These are phyloP conservation scores for Rhagonycha fulva DNA, from an alignment of 2,888 invertebrate species.

Conservation along the genomic window DNA sequence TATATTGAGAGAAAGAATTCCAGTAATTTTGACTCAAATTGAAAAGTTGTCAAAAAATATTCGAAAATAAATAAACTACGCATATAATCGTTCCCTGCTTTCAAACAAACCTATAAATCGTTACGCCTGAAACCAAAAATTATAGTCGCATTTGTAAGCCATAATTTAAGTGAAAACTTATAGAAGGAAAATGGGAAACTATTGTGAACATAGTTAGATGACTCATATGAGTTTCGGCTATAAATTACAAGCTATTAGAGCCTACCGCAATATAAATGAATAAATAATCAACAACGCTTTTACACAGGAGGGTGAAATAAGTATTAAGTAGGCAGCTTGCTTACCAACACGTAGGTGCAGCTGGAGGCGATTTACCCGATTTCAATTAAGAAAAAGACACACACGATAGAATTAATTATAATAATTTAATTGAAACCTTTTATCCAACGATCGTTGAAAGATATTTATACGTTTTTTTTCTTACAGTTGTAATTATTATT, in stretches of 20 bases:
- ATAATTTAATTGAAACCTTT: background rate
- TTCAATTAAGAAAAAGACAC: conserved; percentile 1
- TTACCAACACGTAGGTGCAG: background rate
- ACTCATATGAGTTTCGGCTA: conserved; percentile 12
- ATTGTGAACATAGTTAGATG: conserved; percentile 13
- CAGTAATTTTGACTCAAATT: background rate
- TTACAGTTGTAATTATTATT: background rate
- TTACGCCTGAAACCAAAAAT: conserved; percentile 24
- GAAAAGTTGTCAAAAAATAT: background rate
- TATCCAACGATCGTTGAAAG: background rate
- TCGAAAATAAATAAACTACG: background rate
- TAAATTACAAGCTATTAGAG: conserved; percentile 18
- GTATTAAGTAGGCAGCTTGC: background rate
- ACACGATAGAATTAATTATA: background rate
- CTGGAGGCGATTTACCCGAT: background rate
- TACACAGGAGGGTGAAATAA: background rate
- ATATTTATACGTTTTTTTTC: background rate
- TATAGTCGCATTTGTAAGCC: conserved; percentile 26
- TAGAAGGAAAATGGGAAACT: conserved; percentile 11
- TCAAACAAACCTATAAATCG: conserved; percentile 19
- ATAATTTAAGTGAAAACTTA: conserved; percentile 28
- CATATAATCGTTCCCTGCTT: conserved; percentile 7
- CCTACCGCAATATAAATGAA: conserved; percentile 13
- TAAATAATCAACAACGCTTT: conserved; percentile 19
- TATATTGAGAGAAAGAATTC: background rate